Percentiles rank a stretch among this genome's conserved stretches.
Conservation (phyloP, 2,888 invertebrate species). For the Chelonus formosanus region DNA sequence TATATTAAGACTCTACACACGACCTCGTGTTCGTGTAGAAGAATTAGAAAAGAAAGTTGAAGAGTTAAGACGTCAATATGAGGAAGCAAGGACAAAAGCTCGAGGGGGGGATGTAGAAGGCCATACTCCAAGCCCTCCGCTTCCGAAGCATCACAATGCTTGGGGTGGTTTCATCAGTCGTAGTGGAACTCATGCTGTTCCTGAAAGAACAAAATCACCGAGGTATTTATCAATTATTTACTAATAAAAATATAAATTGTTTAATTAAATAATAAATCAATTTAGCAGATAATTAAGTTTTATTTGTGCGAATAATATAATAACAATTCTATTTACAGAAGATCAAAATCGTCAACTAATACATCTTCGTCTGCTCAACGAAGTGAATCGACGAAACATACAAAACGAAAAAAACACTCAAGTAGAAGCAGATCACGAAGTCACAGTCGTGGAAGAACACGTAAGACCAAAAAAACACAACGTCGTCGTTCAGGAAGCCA, state of each 20-base stretch:
- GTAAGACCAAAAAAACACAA: constrained; percentile 59
- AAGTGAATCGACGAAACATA: constrained; percentile 57
- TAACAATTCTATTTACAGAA: constrained; percentile 41
- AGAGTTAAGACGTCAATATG: constrained; percentile 76
- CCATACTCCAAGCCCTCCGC: constrained; percentile 66
- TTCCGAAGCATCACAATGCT: constrained; percentile 72
- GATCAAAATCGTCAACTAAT: constrained; percentile 56
- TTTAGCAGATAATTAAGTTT: too few species aligned
- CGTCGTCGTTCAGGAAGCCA: constrained; percentile 60
- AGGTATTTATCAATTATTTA: constrained; percentile 47
- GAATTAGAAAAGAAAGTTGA: constrained; percentile 79
- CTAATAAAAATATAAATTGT: background rate
- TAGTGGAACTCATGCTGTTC: constrained; percentile 58
- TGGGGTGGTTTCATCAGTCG: constrained; percentile 76
- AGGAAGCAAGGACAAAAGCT: constrained; percentile 71
- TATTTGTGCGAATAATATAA: too few species aligned
- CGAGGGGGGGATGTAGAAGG: constrained; percentile 67
- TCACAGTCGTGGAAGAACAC: constrained; percentile 61
- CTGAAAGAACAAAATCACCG: constrained; percentile 60
- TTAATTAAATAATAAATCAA: too few species aligned
- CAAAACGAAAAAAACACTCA: constrained; percentile 60
- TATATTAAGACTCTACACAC: constrained; percentile 84
- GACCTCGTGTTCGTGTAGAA: constrained; percentile 80
- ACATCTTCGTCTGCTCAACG: constrained; percentile 51
- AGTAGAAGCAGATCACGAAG: constrained; percentile 65